These are phyloP conservation scores for Myotis pilosus DNA, from an alignment of 2,797 vertebrate genomes.

Conservation along the genomic window DNA sequence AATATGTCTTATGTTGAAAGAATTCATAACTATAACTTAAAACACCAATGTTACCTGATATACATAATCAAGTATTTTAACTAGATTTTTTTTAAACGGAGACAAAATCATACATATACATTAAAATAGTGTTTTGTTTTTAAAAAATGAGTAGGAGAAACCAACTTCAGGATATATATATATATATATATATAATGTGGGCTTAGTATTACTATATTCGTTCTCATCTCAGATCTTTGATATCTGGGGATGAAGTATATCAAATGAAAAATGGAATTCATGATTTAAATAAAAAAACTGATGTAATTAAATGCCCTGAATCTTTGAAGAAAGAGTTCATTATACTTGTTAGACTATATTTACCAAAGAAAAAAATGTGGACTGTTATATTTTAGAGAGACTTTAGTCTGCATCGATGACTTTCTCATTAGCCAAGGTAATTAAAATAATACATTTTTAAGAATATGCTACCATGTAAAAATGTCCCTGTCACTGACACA, in stretches of 20 bases:
- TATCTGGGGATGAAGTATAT: conserved; percentile 1
- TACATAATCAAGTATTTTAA: neutral
- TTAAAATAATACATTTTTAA: neutral
- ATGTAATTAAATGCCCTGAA: conserved; percentile 15
- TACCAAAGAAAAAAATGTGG: neutral
- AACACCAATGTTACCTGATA: neutral
- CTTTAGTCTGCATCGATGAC: neutral
- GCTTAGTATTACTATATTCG: neutral
- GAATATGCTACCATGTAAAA: neutral
- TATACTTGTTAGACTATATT: neutral
- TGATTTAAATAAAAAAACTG: neutral
- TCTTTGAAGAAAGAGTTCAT: conserved; percentile 56
- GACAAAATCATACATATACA: neutral
- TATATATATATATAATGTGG: neutral
- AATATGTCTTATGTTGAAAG: neutral
- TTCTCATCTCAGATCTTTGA: neutral
- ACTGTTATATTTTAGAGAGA: neutral
- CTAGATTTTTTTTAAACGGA: neutral
- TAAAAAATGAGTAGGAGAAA: neutral
- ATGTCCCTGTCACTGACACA: neutral
- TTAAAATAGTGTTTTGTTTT: neutral
- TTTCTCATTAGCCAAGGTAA: conserved; percentile 11
- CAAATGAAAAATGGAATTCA: conserved; percentile 51
- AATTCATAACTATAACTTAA: neutral
- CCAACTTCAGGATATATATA: neutral